Evolutionary conservation across 2,888 invertebrate species (phyloP).

Genomic region (Orchesellides sinensis): DNA sequence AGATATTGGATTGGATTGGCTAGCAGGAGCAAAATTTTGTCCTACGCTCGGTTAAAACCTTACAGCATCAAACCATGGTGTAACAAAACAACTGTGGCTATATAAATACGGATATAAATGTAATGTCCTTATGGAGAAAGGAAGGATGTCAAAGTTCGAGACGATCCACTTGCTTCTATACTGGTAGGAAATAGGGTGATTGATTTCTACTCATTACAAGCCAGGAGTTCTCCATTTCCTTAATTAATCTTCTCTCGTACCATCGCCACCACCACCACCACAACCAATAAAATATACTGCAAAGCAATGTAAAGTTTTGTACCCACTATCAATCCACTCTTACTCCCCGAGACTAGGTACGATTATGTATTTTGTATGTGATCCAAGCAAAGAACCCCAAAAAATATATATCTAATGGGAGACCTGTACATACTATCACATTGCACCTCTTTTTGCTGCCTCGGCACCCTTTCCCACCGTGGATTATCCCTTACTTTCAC

Average conservation of each 20-base stretch:
- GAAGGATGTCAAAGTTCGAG: no score
- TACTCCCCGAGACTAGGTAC: no score
- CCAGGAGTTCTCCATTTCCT: conserved; percentile 63
- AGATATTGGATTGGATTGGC: no score
- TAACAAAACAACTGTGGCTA: no score
- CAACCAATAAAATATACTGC: neutral
- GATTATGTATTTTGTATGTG: neutral
- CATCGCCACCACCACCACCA: neutral
- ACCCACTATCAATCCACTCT: no score
- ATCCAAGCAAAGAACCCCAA: neutral
- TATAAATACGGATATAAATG: no score
- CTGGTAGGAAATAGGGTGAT: no score
- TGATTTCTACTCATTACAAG: conserved; percentile 72
- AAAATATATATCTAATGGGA: neutral
- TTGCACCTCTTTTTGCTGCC: neutral
- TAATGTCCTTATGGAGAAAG: no score
- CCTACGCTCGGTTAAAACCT: no score
- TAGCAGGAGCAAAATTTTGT: no score
- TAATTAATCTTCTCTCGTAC: conserved; percentile 68
- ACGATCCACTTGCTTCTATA: no score
- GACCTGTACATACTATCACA: neutral
- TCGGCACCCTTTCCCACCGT: neutral
- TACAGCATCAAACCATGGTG: no score
- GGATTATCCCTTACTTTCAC: conserved; percentile 1
- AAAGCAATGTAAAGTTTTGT: neutral